Conservation (phyloP, 1,140 invertebrate species). For the Pseudomyrmex cubaensis region DNA sequence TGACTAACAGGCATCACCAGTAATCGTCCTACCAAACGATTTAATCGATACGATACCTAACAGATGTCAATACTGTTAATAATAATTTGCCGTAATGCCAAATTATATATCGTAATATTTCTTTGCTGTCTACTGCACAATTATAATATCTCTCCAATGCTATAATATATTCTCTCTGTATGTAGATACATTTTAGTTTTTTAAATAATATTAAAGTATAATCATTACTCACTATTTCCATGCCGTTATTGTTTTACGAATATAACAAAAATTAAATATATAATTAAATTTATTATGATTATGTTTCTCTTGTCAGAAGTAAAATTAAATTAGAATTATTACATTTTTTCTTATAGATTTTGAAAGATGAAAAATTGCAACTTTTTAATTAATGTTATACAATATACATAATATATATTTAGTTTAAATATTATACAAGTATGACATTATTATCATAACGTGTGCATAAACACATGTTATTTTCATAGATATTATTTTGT, state of each 20-base stretch:
- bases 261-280: neutral
- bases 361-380: neutral
- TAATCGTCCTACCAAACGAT: slow-evolving; percentile 53
- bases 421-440: too few relatives aligned
- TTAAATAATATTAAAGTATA: neutral
- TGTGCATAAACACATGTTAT: too few relatives aligned
- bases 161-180: neutral
- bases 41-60: slow-evolving; percentile 51
- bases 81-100: slow-evolving; percentile 11
- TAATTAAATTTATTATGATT: neutral
- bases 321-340: neutral
- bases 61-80: slow-evolving; percentile 11
- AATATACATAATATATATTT: too few relatives aligned
- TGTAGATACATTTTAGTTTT: neutral
- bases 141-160: neutral
- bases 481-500: too few relatives aligned
- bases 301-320: neutral
- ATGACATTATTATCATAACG: too few relatives aligned
- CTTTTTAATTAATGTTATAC: neutral
- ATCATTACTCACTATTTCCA: neutral
- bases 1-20: slow-evolving; percentile 42
- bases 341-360: neutral
- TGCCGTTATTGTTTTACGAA: neutral
- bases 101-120: slow-evolving; percentile 32
- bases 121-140: neutral